Conservation (phyloP, 2,888 invertebrate genomes). For the Macrophya alboannulata region DNA sequence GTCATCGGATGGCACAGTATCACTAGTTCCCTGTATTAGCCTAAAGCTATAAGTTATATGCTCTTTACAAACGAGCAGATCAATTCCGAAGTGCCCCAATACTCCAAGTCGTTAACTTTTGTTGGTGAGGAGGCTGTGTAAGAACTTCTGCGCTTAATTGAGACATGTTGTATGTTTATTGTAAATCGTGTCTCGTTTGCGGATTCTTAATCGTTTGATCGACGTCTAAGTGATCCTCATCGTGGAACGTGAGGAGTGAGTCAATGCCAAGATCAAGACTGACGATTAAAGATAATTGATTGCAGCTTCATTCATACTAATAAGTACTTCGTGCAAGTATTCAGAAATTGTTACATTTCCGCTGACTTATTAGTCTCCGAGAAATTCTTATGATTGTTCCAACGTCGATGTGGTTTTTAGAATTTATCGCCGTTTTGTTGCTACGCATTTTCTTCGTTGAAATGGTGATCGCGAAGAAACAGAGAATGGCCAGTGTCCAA, state of each 20-base stretch:
- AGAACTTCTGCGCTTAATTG: background rate
- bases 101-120: background rate
- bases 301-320: background rate
- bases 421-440: background rate
- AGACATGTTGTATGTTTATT: background rate
- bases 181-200: no score
- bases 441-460: background rate
- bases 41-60: background rate
- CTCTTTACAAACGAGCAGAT: background rate
- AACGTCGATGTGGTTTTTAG: background rate
- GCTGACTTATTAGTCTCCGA: no score
- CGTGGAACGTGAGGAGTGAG: background rate
- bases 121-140: no score
- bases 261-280: background rate
- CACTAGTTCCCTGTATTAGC: background rate
- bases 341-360: background rate
- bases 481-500: background rate
- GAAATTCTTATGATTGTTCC: background rate
- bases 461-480: background rate
- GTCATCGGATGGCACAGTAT: background rate
- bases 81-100: background rate
- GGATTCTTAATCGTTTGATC: no score
- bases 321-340: background rate
- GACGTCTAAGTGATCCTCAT: no score
- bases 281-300: background rate